Percentiles rank a stretch among this genome's conserved stretches.
Conservation (phyloP, 2,113 vertebrate genomes). For the Brachionichthys hirsutus region DNA sequence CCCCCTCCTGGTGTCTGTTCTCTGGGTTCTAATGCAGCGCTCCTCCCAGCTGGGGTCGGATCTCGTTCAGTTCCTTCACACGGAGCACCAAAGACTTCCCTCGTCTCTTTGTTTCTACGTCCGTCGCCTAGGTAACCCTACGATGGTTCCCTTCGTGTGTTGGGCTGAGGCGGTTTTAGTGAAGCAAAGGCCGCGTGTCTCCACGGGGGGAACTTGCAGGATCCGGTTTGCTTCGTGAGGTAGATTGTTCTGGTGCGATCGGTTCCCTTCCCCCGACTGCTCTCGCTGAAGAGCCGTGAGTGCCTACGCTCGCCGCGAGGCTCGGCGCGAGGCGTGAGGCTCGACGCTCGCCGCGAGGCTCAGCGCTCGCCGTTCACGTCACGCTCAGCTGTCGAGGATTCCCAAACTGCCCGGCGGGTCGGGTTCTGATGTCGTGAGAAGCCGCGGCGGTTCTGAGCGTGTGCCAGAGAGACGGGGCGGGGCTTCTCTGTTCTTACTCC, state of each 20-base stretch:
- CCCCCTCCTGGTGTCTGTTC: slow-evolving; percentile 11
- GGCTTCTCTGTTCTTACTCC: slow-evolving; percentile 9
- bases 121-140: slow-evolving; percentile 9
- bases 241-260: slow-evolving; percentile 24
- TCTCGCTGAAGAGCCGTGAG: slow-evolving; percentile 66
- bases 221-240: slow-evolving; percentile 22
- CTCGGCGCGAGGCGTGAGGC: slow-evolving; percentile 46
- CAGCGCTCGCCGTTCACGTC: not conserved
- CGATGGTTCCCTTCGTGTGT: slow-evolving; percentile 33
- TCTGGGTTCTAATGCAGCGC: slow-evolving; percentile 36
- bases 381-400: no score
- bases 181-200: slow-evolving; percentile 28
- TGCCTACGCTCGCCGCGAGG: slow-evolving; percentile 68
- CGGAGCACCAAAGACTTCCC: slow-evolving; percentile 64
- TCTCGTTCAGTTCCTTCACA: slow-evolving; percentile 36
- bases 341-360: slow-evolving; percentile 42
- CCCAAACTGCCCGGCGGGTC: no score
- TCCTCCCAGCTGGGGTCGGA: slow-evolving; percentile 16
- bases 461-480: slow-evolving; percentile 37
- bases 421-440: slow-evolving; percentile 16
- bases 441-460: slow-evolving; percentile 24
- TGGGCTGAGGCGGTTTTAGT: slow-evolving; percentile 25
- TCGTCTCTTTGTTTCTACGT: not conserved
- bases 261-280: slow-evolving; percentile 13
- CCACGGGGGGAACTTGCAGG: slow-evolving; percentile 12